These are phyloP conservation scores for Poeciliopsis turneri DNA, from an alignment of 2,797 vertebrate species.

Conservation along the genomic window DNA sequence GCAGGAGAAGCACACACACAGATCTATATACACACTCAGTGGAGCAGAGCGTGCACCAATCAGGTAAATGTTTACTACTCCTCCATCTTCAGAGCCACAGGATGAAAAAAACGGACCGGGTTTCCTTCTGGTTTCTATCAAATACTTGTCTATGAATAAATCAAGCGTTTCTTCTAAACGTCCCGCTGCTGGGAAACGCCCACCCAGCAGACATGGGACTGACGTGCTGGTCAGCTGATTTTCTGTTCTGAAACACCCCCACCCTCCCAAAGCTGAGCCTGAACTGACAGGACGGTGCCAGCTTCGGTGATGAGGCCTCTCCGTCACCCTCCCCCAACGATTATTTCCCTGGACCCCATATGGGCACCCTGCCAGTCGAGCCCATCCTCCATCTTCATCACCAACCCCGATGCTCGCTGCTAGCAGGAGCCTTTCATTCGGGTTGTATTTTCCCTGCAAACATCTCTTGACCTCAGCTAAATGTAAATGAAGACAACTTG, in stretches of 20 bases:
- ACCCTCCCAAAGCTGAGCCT: slow-evolving; percentile 52
- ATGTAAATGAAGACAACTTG: slow-evolving; percentile 5
- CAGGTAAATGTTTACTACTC: slow-evolving; percentile 59
- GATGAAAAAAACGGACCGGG: slow-evolving; percentile 18
- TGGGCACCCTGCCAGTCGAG: slow-evolving; percentile 69
- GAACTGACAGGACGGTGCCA: slow-evolving; percentile 57
- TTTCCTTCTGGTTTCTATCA: slow-evolving; percentile 28
- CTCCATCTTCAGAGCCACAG: slow-evolving; percentile 27
- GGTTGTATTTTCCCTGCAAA: slow-evolving; percentile 28
- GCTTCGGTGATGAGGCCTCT: slow-evolving; percentile 51
- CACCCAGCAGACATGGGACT: slow-evolving; percentile 1
- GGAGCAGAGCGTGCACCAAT: slow-evolving; percentile 34
- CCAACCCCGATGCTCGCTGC: slow-evolving; percentile 50
- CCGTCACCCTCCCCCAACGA: slow-evolving; percentile 49
- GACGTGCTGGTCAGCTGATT: slow-evolving; percentile 30
- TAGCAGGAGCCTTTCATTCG: slow-evolving; percentile 35
- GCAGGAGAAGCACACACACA: slow-evolving; percentile 19
- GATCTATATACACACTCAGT: slow-evolving; percentile 4
- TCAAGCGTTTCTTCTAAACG: background rate
- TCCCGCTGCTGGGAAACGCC: background rate
- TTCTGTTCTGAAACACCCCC: slow-evolving; percentile 45
- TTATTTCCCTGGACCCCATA: slow-evolving; percentile 73
- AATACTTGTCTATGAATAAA: slow-evolving; percentile 2
- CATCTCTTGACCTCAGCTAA: slow-evolving; percentile 29
- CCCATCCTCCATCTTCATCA: slow-evolving; percentile 68